Evolutionary conservation across 1,140 invertebrate species (phyloP), one percentile per base, ranked within the genome.

Genomic region (Trachymyrmex septentrionalis): DNA sequence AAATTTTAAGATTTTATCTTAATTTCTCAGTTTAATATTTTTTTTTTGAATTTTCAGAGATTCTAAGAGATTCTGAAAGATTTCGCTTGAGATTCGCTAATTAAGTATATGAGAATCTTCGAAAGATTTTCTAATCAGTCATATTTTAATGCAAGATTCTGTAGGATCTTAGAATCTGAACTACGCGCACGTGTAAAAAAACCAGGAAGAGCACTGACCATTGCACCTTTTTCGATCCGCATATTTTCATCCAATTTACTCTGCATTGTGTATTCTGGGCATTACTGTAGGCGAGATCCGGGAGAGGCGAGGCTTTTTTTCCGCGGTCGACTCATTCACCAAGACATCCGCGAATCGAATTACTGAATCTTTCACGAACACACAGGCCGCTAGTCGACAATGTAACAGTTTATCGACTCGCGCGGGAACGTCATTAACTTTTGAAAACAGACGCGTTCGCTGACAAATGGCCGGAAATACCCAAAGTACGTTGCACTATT

Each of bases 401-500:
- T 71, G 66, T 57, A 82, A 82, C 80, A 72, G 69, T 72, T 81
- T 81, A 81, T 82, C 66, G 53, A 6, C 3, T 48, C 30, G 16
- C 12, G 44, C 78, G 19, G 34, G 55, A 72, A 82, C 38, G 69
- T 61, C 55, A 44, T 72, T 82, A 72, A 82, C 67, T 82, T 82
- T 82, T 72, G 78, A 82, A 59, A 82, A 57, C 78, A 53, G 30
- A 21, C 38, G 21, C 44, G 63, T 30, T 66, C 63, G 48, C n/a
- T 80, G 77, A 80, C 77, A 80, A 67, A 80, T 64, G 30, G 14
- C 77, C 77, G 77, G 77, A 80, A 80, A 21, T 80, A 80, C n/a
- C 16, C 55, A 14, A 19, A 67, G 21, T 80, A 44, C 21, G n/a
- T 48, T 76, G 12, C 38, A 30, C 44, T 80, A 67, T 67, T 80